These are phyloP conservation scores for Podabrus alpinus DNA, from an alignment of 2,888 invertebrate species.

Conservation along the genomic window DNA sequence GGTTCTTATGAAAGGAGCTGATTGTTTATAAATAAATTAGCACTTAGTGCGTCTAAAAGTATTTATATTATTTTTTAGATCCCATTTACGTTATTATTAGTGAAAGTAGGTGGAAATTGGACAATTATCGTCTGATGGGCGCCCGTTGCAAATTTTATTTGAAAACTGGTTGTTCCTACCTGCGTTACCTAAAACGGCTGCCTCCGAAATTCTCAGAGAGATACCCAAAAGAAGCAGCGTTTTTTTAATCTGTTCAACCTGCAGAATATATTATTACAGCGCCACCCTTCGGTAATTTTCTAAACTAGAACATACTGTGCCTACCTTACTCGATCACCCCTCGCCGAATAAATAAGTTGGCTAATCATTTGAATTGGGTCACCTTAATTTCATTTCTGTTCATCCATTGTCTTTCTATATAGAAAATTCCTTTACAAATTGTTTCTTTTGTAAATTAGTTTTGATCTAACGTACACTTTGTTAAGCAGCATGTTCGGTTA, in stretches of 20 bases:
- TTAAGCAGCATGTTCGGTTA: not conserved
- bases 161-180: not conserved
- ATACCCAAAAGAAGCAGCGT: not conserved
- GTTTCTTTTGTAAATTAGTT: not conserved
- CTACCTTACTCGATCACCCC: not conserved
- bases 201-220: not conserved
- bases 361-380: not conserved
- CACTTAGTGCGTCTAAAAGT: not conserved
- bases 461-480: not conserved
- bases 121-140: not conserved
- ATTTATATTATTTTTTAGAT: not conserved
- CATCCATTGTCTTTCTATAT: not conserved
- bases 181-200: not conserved
- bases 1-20: not conserved
- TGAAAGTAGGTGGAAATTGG: not conserved
- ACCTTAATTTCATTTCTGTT: not conserved
- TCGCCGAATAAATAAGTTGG: not conserved
- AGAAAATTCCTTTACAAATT: not conserved
- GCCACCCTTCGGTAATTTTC: not conserved
- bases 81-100: not conserved
- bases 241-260: not conserved
- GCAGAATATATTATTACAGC: not conserved
- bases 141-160: not conserved
- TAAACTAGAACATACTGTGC: not conserved
- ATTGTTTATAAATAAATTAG: not conserved